Evolutionary conservation across 2,797 vertebrate species (phyloP).

Genomic region (Cynopterus sphinx): DNA sequence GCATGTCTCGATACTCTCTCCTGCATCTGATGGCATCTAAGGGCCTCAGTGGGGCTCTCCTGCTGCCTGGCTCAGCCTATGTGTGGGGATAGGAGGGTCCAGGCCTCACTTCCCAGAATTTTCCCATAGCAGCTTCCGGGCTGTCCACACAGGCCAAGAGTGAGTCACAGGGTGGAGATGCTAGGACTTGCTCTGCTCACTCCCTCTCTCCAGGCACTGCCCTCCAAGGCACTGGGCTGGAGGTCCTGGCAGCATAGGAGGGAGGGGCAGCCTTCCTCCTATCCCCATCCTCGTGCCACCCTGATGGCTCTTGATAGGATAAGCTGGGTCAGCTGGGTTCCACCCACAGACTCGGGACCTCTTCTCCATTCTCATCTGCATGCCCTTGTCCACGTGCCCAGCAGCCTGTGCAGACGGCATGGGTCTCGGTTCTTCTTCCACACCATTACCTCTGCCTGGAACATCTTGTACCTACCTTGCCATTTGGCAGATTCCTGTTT

Average conservation of each 20-base stretch:
- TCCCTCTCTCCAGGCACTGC: background rate
- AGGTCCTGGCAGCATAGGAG: background rate
- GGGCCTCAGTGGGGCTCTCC: background rate
- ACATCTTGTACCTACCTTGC: background rate
- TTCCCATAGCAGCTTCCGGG: background rate
- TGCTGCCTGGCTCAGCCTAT: background rate
- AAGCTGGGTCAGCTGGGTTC: background rate
- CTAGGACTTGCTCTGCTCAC: background rate
- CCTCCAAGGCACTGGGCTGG: background rate
- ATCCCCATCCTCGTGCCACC: accelerated
- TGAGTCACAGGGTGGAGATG: slow-evolving; percentile 49
- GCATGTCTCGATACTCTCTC: background rate
- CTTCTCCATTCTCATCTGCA: background rate
- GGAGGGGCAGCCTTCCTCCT: background rate
- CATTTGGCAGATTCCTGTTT: background rate
- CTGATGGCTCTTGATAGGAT: background rate
- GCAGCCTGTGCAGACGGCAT: too few relatives aligned
- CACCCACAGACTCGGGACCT: background rate
- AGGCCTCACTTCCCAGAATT: background rate
- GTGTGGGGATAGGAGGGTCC: background rate
- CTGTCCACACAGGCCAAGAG: background rate
- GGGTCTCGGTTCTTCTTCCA: background rate
- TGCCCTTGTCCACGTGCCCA: background rate
- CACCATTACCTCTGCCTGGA: background rate
- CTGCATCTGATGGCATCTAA: background rate